Conservation (phyloP, 2,888 invertebrate genomes). For the Chymomyza fuscimana region DNA sequence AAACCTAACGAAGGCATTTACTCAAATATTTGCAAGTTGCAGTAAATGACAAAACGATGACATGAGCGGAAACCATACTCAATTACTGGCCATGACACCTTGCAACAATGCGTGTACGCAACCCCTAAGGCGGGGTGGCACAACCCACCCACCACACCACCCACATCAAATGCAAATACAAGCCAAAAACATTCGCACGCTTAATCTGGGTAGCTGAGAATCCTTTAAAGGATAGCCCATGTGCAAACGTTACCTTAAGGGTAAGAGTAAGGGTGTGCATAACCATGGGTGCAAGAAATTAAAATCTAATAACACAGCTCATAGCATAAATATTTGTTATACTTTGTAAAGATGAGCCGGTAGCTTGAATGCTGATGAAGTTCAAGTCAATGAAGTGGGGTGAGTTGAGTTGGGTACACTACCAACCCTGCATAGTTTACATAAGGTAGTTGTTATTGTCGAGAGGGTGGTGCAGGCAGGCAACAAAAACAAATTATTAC, state of each 20-base stretch:
- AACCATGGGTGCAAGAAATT: slow-evolving; percentile 69
- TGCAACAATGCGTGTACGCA: slow-evolving; percentile 47
- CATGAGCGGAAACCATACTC: slow-evolving; percentile 58
- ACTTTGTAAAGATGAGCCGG: slow-evolving; percentile 55
- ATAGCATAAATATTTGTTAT: slow-evolving; percentile 72
- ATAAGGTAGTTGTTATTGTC: slow-evolving; percentile 11
- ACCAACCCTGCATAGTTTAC: slow-evolving; percentile 36
- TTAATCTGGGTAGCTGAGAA: slow-evolving; percentile 9
- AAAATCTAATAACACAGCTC: slow-evolving; percentile 73
- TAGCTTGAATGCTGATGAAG: slow-evolving; percentile 51
- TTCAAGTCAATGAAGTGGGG: slow-evolving; percentile 15
- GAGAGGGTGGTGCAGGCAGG: slow-evolving; percentile 10
- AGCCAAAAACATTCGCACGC: slow-evolving; percentile 65
- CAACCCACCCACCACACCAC: neutral
- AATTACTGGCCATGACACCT: slow-evolving; percentile 71
- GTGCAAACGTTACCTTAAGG: neutral
- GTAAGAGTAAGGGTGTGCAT: slow-evolving; percentile 40
- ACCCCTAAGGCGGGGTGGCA: neutral
- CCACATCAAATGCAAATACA: slow-evolving; percentile 59
- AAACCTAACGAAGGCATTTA: slow-evolving; percentile 63
- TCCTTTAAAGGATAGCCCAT: neutral
- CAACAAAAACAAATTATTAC: slow-evolving; percentile 68
- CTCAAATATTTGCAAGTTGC: slow-evolving; percentile 69
- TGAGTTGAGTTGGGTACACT: slow-evolving; percentile 11
- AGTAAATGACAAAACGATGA: slow-evolving; percentile 58